A percentile compares a stretch with the other conserved stretches of the same genome.
Evolutionary conservation across 2,888 invertebrate species (phyloP).

Genomic region (Kuschelorhynchus macadamiae): DNA sequence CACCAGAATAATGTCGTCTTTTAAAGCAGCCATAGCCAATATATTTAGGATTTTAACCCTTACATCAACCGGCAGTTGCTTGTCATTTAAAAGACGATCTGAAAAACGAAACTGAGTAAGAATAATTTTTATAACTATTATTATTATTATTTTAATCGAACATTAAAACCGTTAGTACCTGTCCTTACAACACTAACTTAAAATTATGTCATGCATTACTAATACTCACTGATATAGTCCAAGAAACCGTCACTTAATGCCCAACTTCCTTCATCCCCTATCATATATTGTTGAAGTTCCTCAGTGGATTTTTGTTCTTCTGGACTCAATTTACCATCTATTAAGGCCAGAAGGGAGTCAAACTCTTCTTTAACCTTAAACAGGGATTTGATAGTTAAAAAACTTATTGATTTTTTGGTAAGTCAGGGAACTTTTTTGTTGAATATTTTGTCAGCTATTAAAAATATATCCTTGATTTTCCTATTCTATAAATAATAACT

Average conservation of each 20-base stretch:
- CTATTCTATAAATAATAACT: no score
- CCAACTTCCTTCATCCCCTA: constrained; percentile 94
- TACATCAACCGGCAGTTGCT: constrained; percentile 72
- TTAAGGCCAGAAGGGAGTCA: constrained; percentile 77
- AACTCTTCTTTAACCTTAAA: constrained; percentile 79
- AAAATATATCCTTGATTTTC: no score
- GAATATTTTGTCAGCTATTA: no score
- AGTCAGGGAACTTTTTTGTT: no score
- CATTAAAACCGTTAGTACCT: no score
- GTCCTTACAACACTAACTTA: no score
- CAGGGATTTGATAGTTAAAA: no score
- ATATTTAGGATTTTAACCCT: constrained; percentile 80
- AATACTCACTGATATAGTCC: constrained; percentile 79
- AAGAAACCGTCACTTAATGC: constrained; percentile 91
- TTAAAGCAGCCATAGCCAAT: constrained; percentile 82
- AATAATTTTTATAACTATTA: no score
- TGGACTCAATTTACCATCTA: constrained; percentile 80
- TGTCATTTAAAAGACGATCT: constrained; percentile 77
- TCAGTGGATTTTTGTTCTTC: constrained; percentile 84
- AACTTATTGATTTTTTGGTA: no score
- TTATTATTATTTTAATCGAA: no score
- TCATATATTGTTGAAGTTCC: constrained; percentile 89
- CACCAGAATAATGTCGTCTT: constrained; percentile 90
- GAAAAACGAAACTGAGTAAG: constrained; percentile 47
- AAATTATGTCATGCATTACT: no score